Conservation (phyloP, 1,140 invertebrate species). For the Piezodorus guildinii region DNA sequence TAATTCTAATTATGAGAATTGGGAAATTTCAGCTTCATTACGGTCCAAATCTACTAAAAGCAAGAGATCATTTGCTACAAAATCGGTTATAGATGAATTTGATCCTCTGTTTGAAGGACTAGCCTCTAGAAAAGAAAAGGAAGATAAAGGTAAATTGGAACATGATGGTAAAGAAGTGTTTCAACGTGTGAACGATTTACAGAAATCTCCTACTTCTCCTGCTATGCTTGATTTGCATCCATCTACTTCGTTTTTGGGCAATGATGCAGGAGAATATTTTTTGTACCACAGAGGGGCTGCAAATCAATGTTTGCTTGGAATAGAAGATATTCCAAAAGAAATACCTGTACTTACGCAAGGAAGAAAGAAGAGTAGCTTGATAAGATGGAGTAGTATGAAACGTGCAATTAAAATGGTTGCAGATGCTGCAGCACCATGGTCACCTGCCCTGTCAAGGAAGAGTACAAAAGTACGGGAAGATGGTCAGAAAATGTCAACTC, state of each 20-base stretch:
- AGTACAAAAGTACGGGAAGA: slow-evolving; percentile 23
- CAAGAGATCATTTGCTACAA: slow-evolving; percentile 22
- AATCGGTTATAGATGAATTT: slow-evolving; percentile 31
- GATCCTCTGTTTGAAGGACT: slow-evolving; percentile 30
- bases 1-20: slow-evolving; percentile 26
- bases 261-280: slow-evolving; percentile 18
- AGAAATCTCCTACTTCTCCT: not conserved
- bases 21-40: slow-evolving; percentile 9
- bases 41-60: not conserved
- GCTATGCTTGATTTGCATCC: not conserved
- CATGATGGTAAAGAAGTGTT: too few species aligned
- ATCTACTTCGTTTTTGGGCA: not conserved
- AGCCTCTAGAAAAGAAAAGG: not conserved
- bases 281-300: slow-evolving; percentile 23
- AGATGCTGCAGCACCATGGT: slow-evolving; percentile 31
- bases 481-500: not conserved
- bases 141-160: not conserved
- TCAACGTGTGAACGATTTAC: not conserved
- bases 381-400: slow-evolving; percentile 32
- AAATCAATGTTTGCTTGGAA: not conserved
- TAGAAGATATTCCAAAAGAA: slow-evolving; percentile 29
- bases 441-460: slow-evolving; percentile 34
- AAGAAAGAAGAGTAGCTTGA: slow-evolving; percentile 32
- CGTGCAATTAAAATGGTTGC: slow-evolving; percentile 34
- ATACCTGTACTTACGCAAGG: slow-evolving; percentile 27